Evolutionary conservation across 2,797 vertebrate species (phyloP).

Genomic region (Intellagama lesueurii): DNA sequence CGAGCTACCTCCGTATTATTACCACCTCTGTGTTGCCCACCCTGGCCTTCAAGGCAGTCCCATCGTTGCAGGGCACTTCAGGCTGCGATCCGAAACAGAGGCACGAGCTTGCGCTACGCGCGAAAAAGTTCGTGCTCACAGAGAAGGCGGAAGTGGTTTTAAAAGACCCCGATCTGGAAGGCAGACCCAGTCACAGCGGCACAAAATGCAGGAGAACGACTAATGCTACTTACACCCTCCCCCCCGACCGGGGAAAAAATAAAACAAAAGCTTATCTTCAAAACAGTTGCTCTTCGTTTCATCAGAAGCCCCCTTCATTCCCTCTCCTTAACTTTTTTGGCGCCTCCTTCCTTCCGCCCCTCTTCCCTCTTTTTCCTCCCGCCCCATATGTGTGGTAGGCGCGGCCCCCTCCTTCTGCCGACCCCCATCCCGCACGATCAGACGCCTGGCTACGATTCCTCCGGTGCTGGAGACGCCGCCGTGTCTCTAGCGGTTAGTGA

Average conservation of each 20-base stretch:
- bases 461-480: slow-evolving; percentile 56
- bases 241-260: neutral
- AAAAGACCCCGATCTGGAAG: neutral
- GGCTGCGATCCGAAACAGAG: neutral
- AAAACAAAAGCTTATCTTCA: no score
- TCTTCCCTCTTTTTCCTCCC: neutral
- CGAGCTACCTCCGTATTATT: no score
- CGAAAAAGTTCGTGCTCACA: no score
- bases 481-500: slow-evolving; percentile 61
- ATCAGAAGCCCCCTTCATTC: neutral
- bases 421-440: neutral
- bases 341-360: neutral
- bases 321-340: neutral
- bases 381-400: slow-evolving; percentile 7
- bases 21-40: neutral
- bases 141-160: neutral
- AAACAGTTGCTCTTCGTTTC: neutral
- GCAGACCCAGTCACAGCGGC: neutral
- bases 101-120: neutral
- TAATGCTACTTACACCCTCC: neutral
- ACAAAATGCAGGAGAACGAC: no score
- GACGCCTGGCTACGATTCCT: slow-evolving; percentile 25
- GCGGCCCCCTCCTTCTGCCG: neutral
- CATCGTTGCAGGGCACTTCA: neutral
- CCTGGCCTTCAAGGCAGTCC: neutral